Conservation (phyloP, 2,113 vertebrate genomes). For the Caloenas nicobarica region DNA sequence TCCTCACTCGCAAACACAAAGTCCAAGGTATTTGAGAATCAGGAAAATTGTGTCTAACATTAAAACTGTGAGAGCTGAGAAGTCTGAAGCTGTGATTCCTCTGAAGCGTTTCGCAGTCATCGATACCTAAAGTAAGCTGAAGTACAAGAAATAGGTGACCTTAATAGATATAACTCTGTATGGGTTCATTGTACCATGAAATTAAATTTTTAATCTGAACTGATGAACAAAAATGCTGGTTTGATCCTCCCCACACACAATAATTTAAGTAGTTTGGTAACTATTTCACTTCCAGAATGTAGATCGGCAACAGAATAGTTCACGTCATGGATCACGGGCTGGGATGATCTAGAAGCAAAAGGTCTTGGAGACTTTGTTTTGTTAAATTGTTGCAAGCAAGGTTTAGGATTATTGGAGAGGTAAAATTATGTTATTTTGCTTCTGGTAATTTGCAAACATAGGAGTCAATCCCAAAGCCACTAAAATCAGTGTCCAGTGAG, state of each 20-base stretch:
- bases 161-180: slow-evolving; percentile 78
- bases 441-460: neutral
- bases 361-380: neutral
- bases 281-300: slow-evolving; percentile 60
- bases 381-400: neutral
- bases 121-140: slow-evolving; percentile 60
- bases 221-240: slow-evolving; percentile 78
- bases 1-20: neutral
- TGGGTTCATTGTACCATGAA: slow-evolving; percentile 79
- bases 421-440: neutral
- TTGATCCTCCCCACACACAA: slow-evolving; percentile 57
- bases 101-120: slow-evolving; percentile 68
- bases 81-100: slow-evolving; percentile 54
- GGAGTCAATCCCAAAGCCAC: neutral
- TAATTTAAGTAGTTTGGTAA: slow-evolving; percentile 66
- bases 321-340: neutral
- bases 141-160: slow-evolving; percentile 72
- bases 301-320: neutral
- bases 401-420: neutral
- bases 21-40: neutral
- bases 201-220: slow-evolving; percentile 84
- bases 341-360: neutral
- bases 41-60: slow-evolving; percentile 10
- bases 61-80: slow-evolving; percentile 41
- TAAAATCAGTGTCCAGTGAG: neutral